Evolutionary conservation across 2,113 vertebrate species (phyloP), one percentile per base, ranked within the genome.

Genomic region (Cynopterus brachyotis): DNA sequence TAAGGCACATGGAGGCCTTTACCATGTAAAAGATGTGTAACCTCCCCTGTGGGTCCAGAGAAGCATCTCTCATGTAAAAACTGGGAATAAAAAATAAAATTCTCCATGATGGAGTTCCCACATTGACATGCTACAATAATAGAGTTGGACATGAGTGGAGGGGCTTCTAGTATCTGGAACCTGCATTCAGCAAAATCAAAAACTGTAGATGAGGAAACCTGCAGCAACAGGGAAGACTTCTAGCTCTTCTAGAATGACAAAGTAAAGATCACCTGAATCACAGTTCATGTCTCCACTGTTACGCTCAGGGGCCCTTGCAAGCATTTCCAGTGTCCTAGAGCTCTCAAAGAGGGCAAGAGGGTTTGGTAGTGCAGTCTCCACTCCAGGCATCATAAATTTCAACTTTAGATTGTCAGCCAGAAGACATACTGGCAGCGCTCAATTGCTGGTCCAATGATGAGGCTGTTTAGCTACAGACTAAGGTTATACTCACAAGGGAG

Each of bases 401-500:
- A 95, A 79, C 53, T 95, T 24, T 67, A 53, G 88, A 96, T 93
- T 67, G 64, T 50, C 45, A 45, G 79, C 87, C 81, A 86, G 80
- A 91, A 95, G 62, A 82, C 53, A 40, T 22, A 94, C 28, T 84
- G 86, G 91, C 84, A 94, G 82, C 2, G 12, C 45, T 96, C 88
- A 82, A 22, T 37, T 28, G 32, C 79, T 73, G 90, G 82, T 76
- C 94, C 83, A 97, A 10, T 79, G 92, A 95, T 93, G 84, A 96
- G 35, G 91, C 72, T 82, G 81, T 85, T 96, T 95, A 96, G 93
- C 93, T 96, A 72, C 32, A 96, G 80, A 94, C 92, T 57, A 60
- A 96, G 80, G 84, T 86, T 97, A 84, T 96, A 73, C 84, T 96
- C 95, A 96, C 94, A 57, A 69, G 84, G 94, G 85, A 96, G 64